Base-by-base conservation (phyloP, 1,140 invertebrate species). In the Drosophila melanica region DNA sequence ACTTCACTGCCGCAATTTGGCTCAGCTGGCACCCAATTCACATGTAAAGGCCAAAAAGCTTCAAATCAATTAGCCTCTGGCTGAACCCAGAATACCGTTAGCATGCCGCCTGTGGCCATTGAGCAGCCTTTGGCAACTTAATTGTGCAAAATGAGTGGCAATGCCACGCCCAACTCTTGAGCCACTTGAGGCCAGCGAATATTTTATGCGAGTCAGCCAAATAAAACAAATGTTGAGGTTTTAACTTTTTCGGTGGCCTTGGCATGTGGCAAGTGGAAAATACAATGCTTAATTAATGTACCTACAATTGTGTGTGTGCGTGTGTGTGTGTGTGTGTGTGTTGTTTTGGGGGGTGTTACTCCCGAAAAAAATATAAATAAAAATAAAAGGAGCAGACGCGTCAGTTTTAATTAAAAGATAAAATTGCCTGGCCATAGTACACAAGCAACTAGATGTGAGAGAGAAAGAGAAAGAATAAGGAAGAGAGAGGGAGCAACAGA, bases 321-420 rank as follows among this genome's bases (percentile, higher is more conserved):
- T 48, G 71, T 18, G 20, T 14, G 35, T 23, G 54, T 27, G 58
- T n/a, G 73, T 14, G 71, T 11, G 42, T 42, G 20, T 23, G 20
- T 23, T 23, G 20, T 23, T 23, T 23, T 27, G 4, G 6, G 59
- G 30, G 11, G 59, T 30, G 35, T 11, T 18, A 51, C n/a, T 20
- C 8, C 41, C 35, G 39, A 47, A 45, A 30, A 45, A 30, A 11
- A 47, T 12, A 64, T 63, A 27, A 27, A 47, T 12, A 64, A 66
- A 27, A 27, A 27, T 27, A 27, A 27, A 59, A 63, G 66, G 39
- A 66, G 72, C 58, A 71, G 76, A 55, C 72, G 75, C 79, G 81
- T 73, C 84, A 82, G 64, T 89, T 86, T 86, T 89, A 86, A 86
- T 86, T 86, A 89, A 86, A 86, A 82, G 82, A 86, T 86, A 86